Conservation (phyloP, 2,797 vertebrate genomes). For the Sciurus vulgaris region DNA sequence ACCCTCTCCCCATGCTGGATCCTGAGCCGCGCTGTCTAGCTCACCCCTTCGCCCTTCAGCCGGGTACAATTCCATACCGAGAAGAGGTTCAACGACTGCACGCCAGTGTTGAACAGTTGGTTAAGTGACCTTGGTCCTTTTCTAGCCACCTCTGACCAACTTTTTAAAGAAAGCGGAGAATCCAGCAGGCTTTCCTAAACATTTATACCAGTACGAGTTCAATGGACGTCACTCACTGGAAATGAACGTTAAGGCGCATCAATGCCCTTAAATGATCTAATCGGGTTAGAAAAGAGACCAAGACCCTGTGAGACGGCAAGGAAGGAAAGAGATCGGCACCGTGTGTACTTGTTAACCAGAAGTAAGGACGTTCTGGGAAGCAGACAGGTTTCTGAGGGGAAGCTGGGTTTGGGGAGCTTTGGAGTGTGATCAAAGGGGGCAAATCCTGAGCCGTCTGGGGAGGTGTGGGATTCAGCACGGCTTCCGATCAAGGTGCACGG, state of each 20-base stretch:
- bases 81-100: not conserved
- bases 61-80: not conserved
- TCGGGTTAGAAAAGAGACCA: not conserved
- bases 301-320: conserved; percentile 1
- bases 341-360: not conserved
- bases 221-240: conserved; percentile 48
- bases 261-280: conserved; percentile 17
- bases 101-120: conserved; percentile 37
- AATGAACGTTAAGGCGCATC: conserved; percentile 18
- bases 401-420: not conserved
- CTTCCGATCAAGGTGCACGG: not conserved
- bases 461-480: not conserved
- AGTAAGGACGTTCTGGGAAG: not conserved
- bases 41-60: not conserved
- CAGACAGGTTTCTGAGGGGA: not conserved
- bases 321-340: not conserved
- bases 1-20: not conserved
- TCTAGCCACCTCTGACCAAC: not conserved
- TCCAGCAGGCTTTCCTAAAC: not conserved
- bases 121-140: not conserved
- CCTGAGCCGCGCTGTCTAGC: not conserved
- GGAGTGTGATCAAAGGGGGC: not conserved
- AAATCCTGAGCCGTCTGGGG: not conserved
- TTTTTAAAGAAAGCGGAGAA: not conserved
- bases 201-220: conserved; percentile 25